phyloP scores from a whole-genome alignment of 35 echinoderm and acorn worm species.

The Apostichopus parvimensis region DNA sequence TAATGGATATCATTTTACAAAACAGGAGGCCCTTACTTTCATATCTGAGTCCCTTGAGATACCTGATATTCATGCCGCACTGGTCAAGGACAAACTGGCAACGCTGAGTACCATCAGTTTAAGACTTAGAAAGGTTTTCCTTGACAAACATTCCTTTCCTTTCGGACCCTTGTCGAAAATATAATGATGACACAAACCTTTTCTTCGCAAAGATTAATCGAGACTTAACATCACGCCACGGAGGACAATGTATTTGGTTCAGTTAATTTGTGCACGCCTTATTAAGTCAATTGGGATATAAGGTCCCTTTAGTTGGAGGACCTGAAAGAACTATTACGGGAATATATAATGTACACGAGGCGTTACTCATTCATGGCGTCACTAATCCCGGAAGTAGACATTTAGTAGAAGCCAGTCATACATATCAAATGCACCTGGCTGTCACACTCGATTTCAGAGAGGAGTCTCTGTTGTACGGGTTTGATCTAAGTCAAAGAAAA shows the following conservation, averaged over 20 bases:
- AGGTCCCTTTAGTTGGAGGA: neutral
- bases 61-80: too few relatives aligned
- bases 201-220: too few relatives aligned
- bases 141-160: too few relatives aligned
- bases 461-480: neutral
- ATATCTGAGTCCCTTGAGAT: too few relatives aligned
- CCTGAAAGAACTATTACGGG: neutral
- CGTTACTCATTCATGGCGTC: neutral
- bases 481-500: neutral
- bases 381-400: neutral
- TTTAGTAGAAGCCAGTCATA: neutral
- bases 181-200: too few relatives aligned
- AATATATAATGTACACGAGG: neutral
- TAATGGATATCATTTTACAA: neutral
- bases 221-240: too few relatives aligned
- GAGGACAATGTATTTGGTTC: constrained; percentile 3
- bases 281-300: neutral
- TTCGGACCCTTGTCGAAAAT: too few relatives aligned
- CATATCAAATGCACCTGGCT: too few relatives aligned
- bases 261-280: neutral
- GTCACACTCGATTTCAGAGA: neutral
- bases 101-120: too few relatives aligned
- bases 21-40: too few relatives aligned
- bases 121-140: too few relatives aligned
- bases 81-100: too few relatives aligned